Conservation (phyloP, 2,888 invertebrate genomes). For the Zygogramma bicolorata region DNA sequence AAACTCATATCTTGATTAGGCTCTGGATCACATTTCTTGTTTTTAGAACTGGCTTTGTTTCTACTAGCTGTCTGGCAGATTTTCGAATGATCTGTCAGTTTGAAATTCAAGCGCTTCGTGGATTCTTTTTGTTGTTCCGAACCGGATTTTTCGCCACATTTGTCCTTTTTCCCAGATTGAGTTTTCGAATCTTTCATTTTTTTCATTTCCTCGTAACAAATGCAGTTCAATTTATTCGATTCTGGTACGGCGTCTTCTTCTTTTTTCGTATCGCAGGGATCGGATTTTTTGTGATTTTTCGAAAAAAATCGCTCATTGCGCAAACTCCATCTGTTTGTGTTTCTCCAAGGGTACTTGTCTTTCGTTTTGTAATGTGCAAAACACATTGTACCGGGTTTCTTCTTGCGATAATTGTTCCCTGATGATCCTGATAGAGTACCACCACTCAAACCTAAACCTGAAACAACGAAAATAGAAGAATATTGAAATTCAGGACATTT, state of each 20-base stretch:
- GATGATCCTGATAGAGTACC: neutral
- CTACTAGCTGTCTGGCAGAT: constrained; percentile 2
- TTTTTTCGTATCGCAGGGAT: neutral
- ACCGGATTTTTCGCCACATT: neutral
- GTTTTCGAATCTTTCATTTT: neutral
- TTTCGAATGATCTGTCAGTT: constrained; percentile 14
- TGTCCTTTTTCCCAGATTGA: neutral
- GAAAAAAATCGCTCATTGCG: constrained; percentile 1
- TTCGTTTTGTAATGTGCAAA: constrained; percentile 8
- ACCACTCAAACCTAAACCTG: neutral
- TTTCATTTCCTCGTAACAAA: constrained; percentile 12
- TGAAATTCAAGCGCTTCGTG: neutral
- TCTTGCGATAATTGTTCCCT: constrained; percentile 3
- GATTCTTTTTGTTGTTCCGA: neutral
- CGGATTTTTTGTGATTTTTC: neutral
- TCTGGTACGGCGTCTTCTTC: neutral
- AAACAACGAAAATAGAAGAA: no score
- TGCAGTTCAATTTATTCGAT: constrained; percentile 7
- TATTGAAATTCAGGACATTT: no score
- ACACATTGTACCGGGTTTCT: constrained; percentile 13
- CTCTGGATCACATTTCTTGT: neutral
- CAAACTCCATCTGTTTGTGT: neutral
- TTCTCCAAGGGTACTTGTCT: constrained; percentile 17
- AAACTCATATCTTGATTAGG: neutral
- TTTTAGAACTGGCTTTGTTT: neutral